These are phyloP conservation scores for Craseonycteris thonglongyai DNA, from an alignment of 2,113 vertebrate species.

Conservation along the genomic window DNA sequence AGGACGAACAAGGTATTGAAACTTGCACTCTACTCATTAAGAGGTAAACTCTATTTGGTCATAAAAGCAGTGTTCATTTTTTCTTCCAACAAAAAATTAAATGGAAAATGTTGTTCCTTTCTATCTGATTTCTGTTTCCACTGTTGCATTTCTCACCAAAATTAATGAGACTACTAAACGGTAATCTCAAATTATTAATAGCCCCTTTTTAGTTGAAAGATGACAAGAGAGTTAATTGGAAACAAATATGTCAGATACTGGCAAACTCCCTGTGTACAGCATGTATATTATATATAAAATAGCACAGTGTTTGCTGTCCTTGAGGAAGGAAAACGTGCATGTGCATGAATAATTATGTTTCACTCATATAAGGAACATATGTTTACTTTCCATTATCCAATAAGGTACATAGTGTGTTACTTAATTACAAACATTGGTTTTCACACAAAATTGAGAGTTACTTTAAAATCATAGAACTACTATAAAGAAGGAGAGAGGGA, in stretches of 20 bases:
- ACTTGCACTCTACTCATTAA: constrained; percentile 41
- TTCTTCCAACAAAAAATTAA: constrained; percentile 34
- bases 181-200: constrained; percentile 20
- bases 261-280: background rate
- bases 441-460: background rate
- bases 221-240: background rate
- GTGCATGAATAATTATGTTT: background rate
- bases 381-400: constrained; percentile 2
- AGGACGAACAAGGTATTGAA: constrained; percentile 44
- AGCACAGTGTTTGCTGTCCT: background rate
- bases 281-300: background rate
- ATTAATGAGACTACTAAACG: background rate
- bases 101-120: background rate
- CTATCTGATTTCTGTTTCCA: background rate
- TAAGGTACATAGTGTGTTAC: background rate
- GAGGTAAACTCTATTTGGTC: constrained; percentile 13
- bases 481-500: background rate
- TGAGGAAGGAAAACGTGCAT: background rate
- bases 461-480: background rate
- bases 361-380: background rate
- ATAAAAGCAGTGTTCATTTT: constrained; percentile 10
- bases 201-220: background rate
- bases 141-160: background rate
- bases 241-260: background rate
- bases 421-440: background rate